Evolutionary conservation across 2,113 vertebrate genomes (phyloP).

Genomic region (Cercopithecus mona): DNA sequence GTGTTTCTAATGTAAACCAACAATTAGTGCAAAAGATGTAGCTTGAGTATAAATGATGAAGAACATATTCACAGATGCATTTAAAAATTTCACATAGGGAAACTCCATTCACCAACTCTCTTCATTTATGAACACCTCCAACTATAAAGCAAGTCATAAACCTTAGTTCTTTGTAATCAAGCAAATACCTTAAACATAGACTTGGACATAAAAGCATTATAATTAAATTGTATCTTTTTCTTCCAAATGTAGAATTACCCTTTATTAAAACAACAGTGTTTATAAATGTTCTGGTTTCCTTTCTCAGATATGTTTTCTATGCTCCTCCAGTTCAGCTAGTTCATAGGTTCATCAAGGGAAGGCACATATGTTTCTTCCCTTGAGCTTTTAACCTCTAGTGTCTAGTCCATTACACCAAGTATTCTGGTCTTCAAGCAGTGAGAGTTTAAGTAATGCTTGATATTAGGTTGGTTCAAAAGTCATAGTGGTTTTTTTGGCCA

Average conservation of each 20-base stretch:
- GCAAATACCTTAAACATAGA: constrained; percentile 10
- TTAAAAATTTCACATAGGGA: not conserved
- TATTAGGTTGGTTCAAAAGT: too few relatives aligned
- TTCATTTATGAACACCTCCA: not conserved
- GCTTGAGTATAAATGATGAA: constrained; percentile 6
- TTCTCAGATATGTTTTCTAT: not conserved
- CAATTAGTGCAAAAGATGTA: constrained; percentile 14
- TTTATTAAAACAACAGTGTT: not conserved
- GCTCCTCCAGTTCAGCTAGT: not conserved
- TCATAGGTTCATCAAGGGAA: not conserved
- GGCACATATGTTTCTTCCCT: not conserved
- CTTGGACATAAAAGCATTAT: not conserved
- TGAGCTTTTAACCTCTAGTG: not conserved
- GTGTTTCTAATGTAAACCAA: constrained; percentile 38
- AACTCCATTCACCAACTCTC: not conserved
- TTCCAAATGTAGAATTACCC: not conserved
- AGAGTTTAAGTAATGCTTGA: not conserved
- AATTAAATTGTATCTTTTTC: not conserved
- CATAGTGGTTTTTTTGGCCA: not conserved
- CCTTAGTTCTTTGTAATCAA: not conserved
- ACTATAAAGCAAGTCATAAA: constrained; percentile 12
- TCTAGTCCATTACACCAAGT: not conserved
- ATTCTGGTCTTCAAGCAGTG: not conserved
- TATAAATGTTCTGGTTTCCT: not conserved
- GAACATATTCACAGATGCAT: not conserved